Evolutionary conservation across 1,140 invertebrate species (phyloP), one percentile per base, ranked within the genome.

Genomic region (Temnothorax curvispinosus): DNA sequence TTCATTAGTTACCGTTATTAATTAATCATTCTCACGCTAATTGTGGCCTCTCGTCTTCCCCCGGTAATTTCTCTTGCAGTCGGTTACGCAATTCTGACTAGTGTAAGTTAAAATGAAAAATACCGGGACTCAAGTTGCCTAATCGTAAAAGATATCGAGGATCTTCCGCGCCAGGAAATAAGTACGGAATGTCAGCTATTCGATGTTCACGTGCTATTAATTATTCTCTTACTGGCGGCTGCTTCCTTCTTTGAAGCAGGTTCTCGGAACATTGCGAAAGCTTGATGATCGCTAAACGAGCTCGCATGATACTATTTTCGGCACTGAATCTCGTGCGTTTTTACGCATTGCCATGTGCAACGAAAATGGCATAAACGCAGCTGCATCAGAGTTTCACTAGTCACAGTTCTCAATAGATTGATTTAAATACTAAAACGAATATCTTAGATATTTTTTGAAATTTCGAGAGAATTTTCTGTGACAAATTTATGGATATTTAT

Each of bases 251-350:
- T 65, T 11, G 11, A 65, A 1, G 15, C 35, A 54, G 27, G 9
- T 84, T 60, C 67, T 65, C 38, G 7, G 65, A 82, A 82, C 27
- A 8, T 84, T 84, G 56, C 27, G 67, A 74, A 74, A 82, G 47
- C 78, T 72, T 15, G n/a, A 21, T 18, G 38, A 32, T 18, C 76
- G 32, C 47, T 41, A 47, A 54, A 56, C 32, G 2, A 71, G 67
- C 38, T 74, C 11, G 9, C 27, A 21, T 6, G 41, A 50, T 50
- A 50, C 56, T 75, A 84, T 75, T 84, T 62, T 60, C 32, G 27
- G 11, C 41, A 21, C 15, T 52, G 32, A 84, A 62, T 84, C 54
- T 44, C 15, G 21, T 44, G 54, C 0, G 6, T 72, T 82, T 72
- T 74, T 74, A 58, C 6, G 67, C 54, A n/a, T 15, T 65, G 32